These are phyloP conservation scores for Aplysina aerophoba DNA, from an alignment of 37 sponge, comb jelly and placozoan genomes.

Conservation along the genomic window DNA sequence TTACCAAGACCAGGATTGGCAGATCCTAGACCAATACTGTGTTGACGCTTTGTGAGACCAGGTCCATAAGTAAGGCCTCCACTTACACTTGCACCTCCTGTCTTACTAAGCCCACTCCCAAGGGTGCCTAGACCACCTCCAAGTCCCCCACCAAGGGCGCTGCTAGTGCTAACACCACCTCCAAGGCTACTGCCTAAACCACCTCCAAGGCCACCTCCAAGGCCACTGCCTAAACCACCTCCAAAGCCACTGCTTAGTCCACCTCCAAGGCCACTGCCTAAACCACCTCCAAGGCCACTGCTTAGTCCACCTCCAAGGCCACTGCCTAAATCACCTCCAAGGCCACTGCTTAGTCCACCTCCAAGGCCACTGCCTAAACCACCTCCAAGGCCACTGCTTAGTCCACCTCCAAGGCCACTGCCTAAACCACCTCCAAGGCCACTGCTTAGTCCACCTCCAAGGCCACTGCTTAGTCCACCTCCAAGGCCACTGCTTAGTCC, in stretches of 20 bases:
- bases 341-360: neutral
- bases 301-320: neutral
- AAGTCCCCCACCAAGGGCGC: neutral
- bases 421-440: constrained; percentile 16
- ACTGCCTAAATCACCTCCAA: neutral
- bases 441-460: neutral
- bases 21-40: neutral
- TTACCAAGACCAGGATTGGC: neutral
- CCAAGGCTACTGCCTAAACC: constrained; percentile 20
- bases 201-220: constrained; percentile 8
- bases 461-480: no score
- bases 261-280: constrained; percentile 1
- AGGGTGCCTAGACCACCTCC: constrained; percentile 10
- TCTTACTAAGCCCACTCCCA: constrained; percentile 23
- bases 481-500: constrained; percentile 30
- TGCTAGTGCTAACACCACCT: constrained; percentile 18
- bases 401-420: constrained; percentile 16
- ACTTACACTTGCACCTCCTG: constrained; percentile 18
- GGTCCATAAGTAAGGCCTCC: neutral
- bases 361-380: neutral
- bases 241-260: constrained; percentile 19
- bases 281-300: neutral
- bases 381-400: no score
- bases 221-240: constrained; percentile 1
- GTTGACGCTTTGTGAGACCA: neutral